Evolutionary conservation across 2,888 invertebrate species (phyloP).

Genomic region (Ceratothoa steindachneri): DNA sequence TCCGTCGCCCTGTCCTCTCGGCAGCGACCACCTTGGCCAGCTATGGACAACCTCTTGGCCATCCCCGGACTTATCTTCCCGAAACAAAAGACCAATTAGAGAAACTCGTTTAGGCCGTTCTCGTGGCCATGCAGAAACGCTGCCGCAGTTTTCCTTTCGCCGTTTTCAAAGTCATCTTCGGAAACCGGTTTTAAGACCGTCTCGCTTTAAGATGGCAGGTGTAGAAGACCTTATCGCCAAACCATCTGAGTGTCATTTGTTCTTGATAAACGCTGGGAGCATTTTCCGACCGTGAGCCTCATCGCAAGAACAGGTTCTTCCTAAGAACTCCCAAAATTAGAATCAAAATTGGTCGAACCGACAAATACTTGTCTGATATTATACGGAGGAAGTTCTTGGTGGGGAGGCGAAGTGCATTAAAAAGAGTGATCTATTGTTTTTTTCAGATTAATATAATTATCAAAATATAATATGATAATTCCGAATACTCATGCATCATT

Average conservation of each 20-base stretch:
- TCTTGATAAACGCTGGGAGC: neutral
- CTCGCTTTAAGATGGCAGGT: neutral
- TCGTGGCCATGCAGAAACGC: neutral
- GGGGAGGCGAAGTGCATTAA: neutral
- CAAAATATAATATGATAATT: neutral
- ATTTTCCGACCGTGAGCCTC: neutral
- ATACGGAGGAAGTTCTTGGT: neutral
- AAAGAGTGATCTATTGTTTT: neutral
- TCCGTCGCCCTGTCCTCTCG: too few species aligned
- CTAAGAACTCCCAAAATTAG: neutral
- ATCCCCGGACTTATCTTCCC: neutral
- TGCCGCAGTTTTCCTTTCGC: neutral
- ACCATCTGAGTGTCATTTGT: neutral
- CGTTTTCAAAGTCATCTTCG: neutral
- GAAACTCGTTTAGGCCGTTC: neutral
- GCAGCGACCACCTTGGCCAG: neutral
- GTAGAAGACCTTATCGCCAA: neutral
- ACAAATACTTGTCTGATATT: neutral
- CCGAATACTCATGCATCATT: too few species aligned
- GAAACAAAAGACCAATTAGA: neutral
- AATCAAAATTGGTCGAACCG: neutral
- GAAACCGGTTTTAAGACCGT: neutral
- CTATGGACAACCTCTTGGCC: too few species aligned
- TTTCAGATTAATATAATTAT: neutral
- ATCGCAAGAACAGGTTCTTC: neutral